These are phyloP conservation scores for Sebastes nivosus DNA, from an alignment of 2,797 vertebrate genomes.

Conservation along the genomic window DNA sequence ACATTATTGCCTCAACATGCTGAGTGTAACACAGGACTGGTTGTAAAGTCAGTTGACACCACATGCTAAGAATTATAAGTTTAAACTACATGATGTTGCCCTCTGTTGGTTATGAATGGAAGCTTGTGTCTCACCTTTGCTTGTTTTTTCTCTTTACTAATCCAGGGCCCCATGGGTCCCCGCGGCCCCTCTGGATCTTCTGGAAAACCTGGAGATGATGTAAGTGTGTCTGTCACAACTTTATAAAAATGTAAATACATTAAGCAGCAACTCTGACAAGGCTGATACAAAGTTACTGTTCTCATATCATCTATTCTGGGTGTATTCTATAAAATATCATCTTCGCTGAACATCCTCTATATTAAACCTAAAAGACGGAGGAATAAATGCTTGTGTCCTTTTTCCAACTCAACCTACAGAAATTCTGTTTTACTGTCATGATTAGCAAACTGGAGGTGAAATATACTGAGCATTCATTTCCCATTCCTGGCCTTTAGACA, in stretches of 20 bases:
- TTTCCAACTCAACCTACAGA: not conserved
- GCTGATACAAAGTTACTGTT: not conserved
- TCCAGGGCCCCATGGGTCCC: slow-evolving; percentile 90
- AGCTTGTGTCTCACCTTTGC: slow-evolving; percentile 38
- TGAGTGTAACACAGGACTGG: not conserved
- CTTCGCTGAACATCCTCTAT: not conserved
- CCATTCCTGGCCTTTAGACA: not conserved
- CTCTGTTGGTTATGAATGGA: slow-evolving; percentile 34
- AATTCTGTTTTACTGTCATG: not conserved
- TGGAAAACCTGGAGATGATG: slow-evolving; percentile 95
- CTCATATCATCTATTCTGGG: not conserved
- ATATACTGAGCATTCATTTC: not conserved
- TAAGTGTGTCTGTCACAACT: slow-evolving; percentile 77
- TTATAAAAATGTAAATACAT: not conserved
- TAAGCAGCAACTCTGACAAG: not conserved
- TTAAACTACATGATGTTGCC: slow-evolving; percentile 2
- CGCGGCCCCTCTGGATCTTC: slow-evolving; percentile 91
- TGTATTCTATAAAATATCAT: not conserved
- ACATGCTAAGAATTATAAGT: not conserved
- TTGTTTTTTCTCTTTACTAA: slow-evolving; percentile 29
- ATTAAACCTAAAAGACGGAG: not conserved
- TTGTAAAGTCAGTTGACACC: not conserved
- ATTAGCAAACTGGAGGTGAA: not conserved
- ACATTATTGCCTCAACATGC: not conserved
- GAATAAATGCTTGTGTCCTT: not conserved